phyloP scores from a whole-genome alignment of 2,888 invertebrate species.

The Melanophora roralis region DNA sequence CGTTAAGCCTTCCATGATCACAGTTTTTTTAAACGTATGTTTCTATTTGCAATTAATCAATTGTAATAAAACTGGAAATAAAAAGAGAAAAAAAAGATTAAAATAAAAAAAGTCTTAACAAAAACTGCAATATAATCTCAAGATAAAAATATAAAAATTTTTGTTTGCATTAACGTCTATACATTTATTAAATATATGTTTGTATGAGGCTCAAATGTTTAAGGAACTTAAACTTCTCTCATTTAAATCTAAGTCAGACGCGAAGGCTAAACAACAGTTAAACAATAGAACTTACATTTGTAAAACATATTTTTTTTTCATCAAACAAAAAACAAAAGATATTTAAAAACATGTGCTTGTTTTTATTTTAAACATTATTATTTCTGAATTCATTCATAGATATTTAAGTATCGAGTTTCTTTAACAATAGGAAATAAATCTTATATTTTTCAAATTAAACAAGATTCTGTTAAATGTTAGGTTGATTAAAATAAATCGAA shows the following conservation, averaged over 20 bases:
- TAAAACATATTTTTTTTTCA: conserved; percentile 13
- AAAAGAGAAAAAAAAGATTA: conserved; percentile 4
- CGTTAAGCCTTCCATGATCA: conserved; percentile 75
- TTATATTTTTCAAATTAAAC: not conserved
- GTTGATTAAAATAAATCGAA: not conserved
- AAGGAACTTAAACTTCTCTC: conserved; percentile 46
- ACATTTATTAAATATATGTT: no score
- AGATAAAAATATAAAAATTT: no score
- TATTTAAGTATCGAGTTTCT: conserved; percentile 2
- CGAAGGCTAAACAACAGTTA: conserved; percentile 55
- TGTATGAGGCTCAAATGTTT: conserved; percentile 23
- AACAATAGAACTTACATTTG: conserved; percentile 36
- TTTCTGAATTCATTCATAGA: not conserved
- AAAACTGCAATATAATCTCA: conserved; percentile 21
- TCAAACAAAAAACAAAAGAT: no score
- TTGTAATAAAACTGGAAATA: conserved; percentile 55
- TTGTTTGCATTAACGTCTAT: no score
- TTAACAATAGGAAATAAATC: not conserved
- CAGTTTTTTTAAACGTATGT: conserved; percentile 22
- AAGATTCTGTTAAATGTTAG: not conserved
- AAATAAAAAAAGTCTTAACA: not conserved
- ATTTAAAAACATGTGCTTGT: not conserved
- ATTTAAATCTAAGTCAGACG: conserved; percentile 51
- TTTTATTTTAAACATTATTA: not conserved
- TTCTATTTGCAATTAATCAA: conserved; percentile 53